These are phyloP conservation scores for Ricordea florida DNA, from an alignment of 92 coral and sea anemone genomes.

Conservation along the genomic window DNA sequence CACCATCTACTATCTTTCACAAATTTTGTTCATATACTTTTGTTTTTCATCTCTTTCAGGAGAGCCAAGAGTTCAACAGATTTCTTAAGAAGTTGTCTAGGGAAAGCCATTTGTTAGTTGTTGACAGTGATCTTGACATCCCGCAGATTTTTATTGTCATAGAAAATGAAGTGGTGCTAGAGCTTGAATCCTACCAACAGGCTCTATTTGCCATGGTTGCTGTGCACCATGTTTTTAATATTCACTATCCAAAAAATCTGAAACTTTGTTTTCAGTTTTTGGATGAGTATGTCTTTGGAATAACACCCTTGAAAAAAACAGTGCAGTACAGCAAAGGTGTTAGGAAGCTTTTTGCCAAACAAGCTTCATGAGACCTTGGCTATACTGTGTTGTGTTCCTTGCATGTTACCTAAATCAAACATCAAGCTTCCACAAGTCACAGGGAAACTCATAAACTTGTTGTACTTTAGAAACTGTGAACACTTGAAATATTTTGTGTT, in stretches of 20 bases:
- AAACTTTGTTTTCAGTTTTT: background rate
- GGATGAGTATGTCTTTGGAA: slow-evolving; percentile 9
- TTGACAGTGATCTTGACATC: background rate
- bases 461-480: too few relatives aligned
- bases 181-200: background rate
- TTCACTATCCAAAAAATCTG: background rate
- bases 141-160: background rate
- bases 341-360: background rate
- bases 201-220: background rate
- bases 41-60: too few relatives aligned
- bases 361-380: too few relatives aligned
- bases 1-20: too few relatives aligned
- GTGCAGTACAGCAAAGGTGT: background rate
- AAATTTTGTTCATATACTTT: too few relatives aligned
- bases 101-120: background rate
- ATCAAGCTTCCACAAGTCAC: too few relatives aligned
- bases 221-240: background rate
- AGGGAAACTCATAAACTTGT: too few relatives aligned
- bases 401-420: too few relatives aligned
- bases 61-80: too few relatives aligned
- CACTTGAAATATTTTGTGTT: slow-evolving; percentile 37
- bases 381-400: too few relatives aligned
- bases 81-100: background rate
- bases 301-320: background rate
- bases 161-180: background rate